phyloP scores from a whole-genome alignment of 2,797 vertebrate species.

The Malacoctenus gilli region DNA sequence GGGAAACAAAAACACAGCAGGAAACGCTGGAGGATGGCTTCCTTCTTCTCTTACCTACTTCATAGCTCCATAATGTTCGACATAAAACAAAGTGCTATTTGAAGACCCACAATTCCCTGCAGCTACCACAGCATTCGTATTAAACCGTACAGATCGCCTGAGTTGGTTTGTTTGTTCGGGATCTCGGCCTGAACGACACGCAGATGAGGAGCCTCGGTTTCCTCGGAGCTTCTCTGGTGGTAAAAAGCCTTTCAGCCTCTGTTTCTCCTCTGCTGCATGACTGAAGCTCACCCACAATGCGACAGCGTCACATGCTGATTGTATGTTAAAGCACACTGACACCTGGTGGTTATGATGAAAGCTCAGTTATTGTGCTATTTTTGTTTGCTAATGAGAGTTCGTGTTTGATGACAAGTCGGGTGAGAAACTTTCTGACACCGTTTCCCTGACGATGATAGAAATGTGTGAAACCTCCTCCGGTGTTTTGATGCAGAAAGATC shows the following conservation, averaged over 20 bases:
- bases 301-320: not conserved
- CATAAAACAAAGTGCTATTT: constrained; percentile 20
- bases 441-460: too few relatives aligned
- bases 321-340: constrained; percentile 69
- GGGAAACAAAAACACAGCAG: constrained; percentile 8
- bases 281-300: not conserved
- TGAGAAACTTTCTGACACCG: too few relatives aligned
- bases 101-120: constrained; percentile 33
- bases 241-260: constrained; percentile 18
- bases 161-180: constrained; percentile 21
- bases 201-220: constrained; percentile 2
- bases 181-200: constrained; percentile 4
- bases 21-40: constrained; percentile 5
- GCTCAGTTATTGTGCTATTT: not conserved
- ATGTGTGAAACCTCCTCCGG: too few relatives aligned
- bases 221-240: constrained; percentile 23
- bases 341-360: constrained; percentile 64
- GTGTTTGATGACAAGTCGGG: too few relatives aligned
- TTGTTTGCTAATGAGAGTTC: too few relatives aligned
- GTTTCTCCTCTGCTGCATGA: not conserved
- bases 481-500: too few relatives aligned
- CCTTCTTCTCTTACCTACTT: constrained; percentile 18
- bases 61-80: constrained; percentile 11
- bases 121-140: too few relatives aligned
- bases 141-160: constrained; percentile 11